These are phyloP conservation scores for Brachypteracias leptosomus DNA, from an alignment of 2,113 vertebrate genomes.

Conservation along the genomic window DNA sequence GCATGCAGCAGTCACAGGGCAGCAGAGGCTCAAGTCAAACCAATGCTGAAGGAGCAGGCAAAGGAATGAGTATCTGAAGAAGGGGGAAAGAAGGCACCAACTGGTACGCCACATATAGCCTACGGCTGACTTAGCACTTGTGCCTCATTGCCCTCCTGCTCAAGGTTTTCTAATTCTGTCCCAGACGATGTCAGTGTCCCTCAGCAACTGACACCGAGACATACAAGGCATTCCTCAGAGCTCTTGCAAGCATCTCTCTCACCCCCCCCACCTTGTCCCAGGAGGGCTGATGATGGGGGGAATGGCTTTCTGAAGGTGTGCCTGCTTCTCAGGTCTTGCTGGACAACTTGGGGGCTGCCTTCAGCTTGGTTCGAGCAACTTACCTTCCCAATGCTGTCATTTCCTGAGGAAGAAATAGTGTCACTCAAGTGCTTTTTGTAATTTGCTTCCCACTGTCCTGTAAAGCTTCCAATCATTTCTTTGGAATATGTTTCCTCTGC, in stretches of 20 bases:
- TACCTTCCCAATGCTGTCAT: accelerated
- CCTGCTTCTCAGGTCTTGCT: not conserved
- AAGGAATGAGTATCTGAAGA: not conserved
- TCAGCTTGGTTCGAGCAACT: not conserved
- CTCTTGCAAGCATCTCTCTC: accelerated
- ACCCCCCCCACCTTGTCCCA: not conserved
- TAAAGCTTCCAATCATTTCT: not conserved
- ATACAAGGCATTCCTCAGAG: slow-evolving; percentile 5
- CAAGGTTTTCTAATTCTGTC: slow-evolving; percentile 77
- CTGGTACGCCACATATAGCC: slow-evolving; percentile 64
- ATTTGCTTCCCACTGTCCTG: not conserved
- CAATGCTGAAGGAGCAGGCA: not conserved
- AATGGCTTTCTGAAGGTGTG: not conserved
- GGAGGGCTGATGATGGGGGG: not conserved
- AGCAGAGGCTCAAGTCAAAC: not conserved
- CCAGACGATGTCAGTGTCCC: slow-evolving; percentile 25
- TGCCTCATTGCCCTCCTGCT: slow-evolving; percentile 10
- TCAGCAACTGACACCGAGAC: slow-evolving; percentile 6
- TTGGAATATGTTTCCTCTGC: not conserved
- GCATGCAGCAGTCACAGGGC: not conserved
- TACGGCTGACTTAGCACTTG: slow-evolving; percentile 62
- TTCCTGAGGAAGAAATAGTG: not conserved
- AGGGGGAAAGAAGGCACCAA: slow-evolving; percentile 51
- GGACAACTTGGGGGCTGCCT: not conserved
- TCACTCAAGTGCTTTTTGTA: not conserved